A percentile compares a stretch with the other conserved stretches of the same genome.
Evolutionary conservation across 2,888 invertebrate species (phyloP).

Genomic region (Apoda limacodes): DNA sequence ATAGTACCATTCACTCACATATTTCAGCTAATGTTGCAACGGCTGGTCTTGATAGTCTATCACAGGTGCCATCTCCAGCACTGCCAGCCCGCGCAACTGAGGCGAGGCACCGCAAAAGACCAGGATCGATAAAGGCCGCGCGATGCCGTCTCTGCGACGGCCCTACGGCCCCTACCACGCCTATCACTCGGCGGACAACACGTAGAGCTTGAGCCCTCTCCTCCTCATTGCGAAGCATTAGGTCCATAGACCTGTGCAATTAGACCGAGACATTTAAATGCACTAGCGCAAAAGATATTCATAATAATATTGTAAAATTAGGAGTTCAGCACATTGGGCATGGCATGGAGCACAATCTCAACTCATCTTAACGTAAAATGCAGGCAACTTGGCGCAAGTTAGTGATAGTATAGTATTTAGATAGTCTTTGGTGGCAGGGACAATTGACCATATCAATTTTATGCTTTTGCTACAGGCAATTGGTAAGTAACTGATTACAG

Average conservation of each 20-base stretch:
- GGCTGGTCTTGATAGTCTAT: conserved; percentile 85
- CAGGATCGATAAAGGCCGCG: conserved; percentile 77
- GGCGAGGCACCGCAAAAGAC: conserved; percentile 83
- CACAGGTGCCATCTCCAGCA: conserved; percentile 77
- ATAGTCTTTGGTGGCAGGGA: too few species aligned
- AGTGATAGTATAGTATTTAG: too few species aligned
- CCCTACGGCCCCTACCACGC: conserved; percentile 63
- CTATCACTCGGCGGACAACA: conserved; percentile 74
- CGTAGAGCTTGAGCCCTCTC: conserved; percentile 93
- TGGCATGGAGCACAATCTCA: too few species aligned
- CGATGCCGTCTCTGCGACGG: conserved; percentile 77
- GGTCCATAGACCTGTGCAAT: conserved; percentile 93
- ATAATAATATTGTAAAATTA: not conserved
- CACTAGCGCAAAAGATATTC: conserved; percentile 1
- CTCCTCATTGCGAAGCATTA: conserved; percentile 90
- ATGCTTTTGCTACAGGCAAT: too few species aligned
- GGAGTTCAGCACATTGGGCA: too few species aligned
- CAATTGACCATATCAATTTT: too few species aligned
- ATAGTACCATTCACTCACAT: conserved; percentile 62
- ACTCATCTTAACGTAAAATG: too few species aligned
- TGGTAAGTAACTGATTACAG: too few species aligned
- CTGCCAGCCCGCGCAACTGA: conserved; percentile 83
- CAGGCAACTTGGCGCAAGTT: too few species aligned
- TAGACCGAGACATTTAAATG: too few species aligned
- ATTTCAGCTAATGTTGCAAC: conserved; percentile 91